phyloP scores from a whole-genome alignment of 53 echinoderm and acorn worm genomes.

The Holothuria scabra region DNA sequence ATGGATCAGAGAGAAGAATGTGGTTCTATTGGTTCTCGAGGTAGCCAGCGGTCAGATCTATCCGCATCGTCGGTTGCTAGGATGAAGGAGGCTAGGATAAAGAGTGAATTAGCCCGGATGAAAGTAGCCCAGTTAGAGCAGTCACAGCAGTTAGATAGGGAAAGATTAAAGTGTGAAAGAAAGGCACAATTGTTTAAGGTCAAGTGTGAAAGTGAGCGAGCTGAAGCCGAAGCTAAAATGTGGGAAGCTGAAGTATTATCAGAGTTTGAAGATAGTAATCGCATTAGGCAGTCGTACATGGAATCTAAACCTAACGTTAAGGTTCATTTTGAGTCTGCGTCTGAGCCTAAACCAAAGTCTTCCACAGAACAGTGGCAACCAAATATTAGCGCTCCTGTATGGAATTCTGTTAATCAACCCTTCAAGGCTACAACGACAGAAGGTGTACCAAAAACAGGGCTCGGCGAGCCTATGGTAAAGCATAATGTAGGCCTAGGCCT shows the following conservation, averaged over 20 bases:
- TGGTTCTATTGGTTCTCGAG: too few species aligned
- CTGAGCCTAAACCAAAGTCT: too few species aligned
- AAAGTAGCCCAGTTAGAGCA: conserved; percentile 41
- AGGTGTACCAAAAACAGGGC: too few species aligned
- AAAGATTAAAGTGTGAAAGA: conserved; percentile 23
- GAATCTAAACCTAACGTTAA: background rate
- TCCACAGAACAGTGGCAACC: too few species aligned
- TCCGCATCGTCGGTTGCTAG: conserved; percentile 16
- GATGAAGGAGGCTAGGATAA: conserved; percentile 45
- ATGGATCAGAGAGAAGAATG: too few species aligned
- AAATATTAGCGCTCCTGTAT: too few species aligned
- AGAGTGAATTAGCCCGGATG: conserved; percentile 33
- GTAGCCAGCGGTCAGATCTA: too few species aligned
- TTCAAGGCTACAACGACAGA: too few species aligned
- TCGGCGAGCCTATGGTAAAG: too few species aligned
- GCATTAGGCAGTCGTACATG: background rate
- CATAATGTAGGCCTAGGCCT: too few species aligned
- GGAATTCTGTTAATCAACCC: too few species aligned
- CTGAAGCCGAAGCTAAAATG: conserved; percentile 36
- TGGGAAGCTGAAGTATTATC: conserved; percentile 23
- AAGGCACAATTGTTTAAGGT: conserved; percentile 2
- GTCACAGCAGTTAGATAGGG: conserved; percentile 34
- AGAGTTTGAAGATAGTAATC: background rate
- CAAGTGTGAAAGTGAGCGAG: conserved; percentile 15
- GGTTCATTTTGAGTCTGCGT: too few species aligned